Conservation (phyloP, 2,888 invertebrate genomes). For the Thecophora atra region DNA sequence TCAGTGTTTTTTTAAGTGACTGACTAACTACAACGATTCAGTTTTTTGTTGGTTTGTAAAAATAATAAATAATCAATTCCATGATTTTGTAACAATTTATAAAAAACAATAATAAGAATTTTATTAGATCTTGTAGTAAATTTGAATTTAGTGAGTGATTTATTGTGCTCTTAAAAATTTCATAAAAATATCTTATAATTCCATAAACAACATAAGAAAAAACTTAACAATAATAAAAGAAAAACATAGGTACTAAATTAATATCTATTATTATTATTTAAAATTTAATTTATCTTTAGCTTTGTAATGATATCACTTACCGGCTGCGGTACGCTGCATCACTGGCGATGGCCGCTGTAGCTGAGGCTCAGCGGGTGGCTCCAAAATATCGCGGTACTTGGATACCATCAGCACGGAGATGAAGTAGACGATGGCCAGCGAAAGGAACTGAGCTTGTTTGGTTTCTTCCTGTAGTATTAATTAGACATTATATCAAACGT, state of each 20-base stretch:
- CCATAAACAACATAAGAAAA: too few relatives aligned
- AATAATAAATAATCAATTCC: not conserved
- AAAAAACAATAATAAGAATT: not conserved
- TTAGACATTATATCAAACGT: conserved; percentile 29
- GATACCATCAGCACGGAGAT: conserved; percentile 99
- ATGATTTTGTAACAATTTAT: not conserved
- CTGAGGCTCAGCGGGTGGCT: conserved; percentile 83
- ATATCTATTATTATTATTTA: not conserved
- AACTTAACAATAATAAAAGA: not conserved
- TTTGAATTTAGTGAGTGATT: not conserved
- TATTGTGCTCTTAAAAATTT: conserved; percentile 15
- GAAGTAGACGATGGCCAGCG: conserved; percentile 98
- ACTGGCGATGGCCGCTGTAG: conserved; percentile 72
- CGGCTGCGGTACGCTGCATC: conserved; percentile 66
- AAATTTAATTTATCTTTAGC: not conserved
- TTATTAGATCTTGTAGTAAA: not conserved
- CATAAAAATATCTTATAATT: not conserved
- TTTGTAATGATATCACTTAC: conserved; percentile 53
- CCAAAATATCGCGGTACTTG: conserved; percentile 98
- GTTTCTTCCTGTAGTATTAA: conserved; percentile 92
- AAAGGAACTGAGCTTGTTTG: conserved; percentile 99
- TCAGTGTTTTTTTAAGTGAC: conserved; percentile 21
- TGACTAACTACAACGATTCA: conserved; percentile 18
- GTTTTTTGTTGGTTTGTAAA: not conserved
- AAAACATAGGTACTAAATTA: not conserved